phyloP scores from a whole-genome alignment of 2,113 vertebrate genomes.

The Anthoscopus minutus region DNA sequence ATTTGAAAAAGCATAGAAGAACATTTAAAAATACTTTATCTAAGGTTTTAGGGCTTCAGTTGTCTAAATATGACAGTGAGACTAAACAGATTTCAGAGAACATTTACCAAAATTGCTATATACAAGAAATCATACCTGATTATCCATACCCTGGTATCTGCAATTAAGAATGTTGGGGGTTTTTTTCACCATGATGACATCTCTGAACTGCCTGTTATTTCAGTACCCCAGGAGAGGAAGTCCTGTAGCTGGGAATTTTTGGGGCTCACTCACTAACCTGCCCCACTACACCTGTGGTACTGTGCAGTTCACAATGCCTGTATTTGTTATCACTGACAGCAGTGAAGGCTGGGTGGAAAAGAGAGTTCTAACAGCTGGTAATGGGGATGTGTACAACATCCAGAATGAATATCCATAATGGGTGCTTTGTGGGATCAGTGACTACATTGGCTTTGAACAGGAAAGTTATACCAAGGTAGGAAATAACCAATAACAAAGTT shows the following conservation, averaged over 20 bases:
- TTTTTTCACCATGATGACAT: not conserved
- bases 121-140: not conserved
- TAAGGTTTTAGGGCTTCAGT: not conserved
- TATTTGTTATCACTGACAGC: not conserved
- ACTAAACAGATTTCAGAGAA: not conserved
- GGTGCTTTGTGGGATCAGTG: not conserved
- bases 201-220: not conserved
- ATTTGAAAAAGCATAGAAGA: not conserved
- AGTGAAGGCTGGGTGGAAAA: not conserved
- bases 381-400: not conserved
- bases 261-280: not conserved
- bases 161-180: rapidly evolving
- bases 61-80: not conserved
- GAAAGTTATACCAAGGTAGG: not conserved
- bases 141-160: not conserved
- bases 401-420: not conserved
- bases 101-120: not conserved
- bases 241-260: not conserved
- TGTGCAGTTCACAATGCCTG: not conserved
- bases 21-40: not conserved
- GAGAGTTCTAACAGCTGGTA: not conserved
- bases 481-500: not conserved
- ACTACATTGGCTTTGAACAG: not conserved
- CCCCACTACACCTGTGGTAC: not conserved
- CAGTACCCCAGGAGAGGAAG: not conserved